These are phyloP conservation scores for Camponotus pennsylvanicus DNA, from an alignment of 1,140 invertebrate genomes.

Conservation along the genomic window DNA sequence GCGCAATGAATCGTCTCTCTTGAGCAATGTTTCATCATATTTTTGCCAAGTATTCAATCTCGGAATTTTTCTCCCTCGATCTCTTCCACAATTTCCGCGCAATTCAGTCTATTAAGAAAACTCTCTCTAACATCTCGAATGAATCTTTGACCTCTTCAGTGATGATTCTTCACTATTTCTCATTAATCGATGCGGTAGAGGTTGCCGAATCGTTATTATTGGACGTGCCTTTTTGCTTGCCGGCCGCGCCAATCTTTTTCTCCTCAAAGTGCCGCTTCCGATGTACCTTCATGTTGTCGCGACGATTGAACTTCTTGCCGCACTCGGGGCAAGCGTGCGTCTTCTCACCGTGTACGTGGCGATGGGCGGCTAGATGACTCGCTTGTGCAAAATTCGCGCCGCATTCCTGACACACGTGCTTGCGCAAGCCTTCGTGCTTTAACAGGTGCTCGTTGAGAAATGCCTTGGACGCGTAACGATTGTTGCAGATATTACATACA, in stretches of 20 bases:
- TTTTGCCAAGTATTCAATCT: slow-evolving; percentile 19
- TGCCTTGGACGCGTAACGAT: slow-evolving; percentile 84
- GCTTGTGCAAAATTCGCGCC: slow-evolving; percentile 84
- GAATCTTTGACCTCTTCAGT: background rate
- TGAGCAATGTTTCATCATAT: slow-evolving; percentile 48
- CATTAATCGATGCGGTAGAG: slow-evolving; percentile 27
- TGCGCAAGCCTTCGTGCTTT: slow-evolving; percentile 84
- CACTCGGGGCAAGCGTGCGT: slow-evolving; percentile 84
- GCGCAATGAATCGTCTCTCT: slow-evolving; percentile 24
- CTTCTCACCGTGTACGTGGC: slow-evolving; percentile 85
- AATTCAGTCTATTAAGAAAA: background rate
- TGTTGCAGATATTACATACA: slow-evolving; percentile 83
- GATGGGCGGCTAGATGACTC: slow-evolving; percentile 84
- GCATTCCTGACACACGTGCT: slow-evolving; percentile 84
- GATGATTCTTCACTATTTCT: slow-evolving; percentile 27
- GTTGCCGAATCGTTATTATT: slow-evolving; percentile 67
- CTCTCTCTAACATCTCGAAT: background rate
- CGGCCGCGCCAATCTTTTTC: slow-evolving; percentile 68
- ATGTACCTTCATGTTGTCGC: slow-evolving; percentile 86
- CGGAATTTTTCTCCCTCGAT: background rate
- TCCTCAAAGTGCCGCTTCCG: slow-evolving; percentile 82
- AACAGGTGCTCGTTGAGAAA: slow-evolving; percentile 84
- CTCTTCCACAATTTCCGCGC: background rate
- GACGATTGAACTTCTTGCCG: slow-evolving; percentile 84
- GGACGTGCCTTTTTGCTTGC: slow-evolving; percentile 70